phyloP scores from a whole-genome alignment of 2,113 vertebrate genomes.

The Apteryx mantelli region DNA sequence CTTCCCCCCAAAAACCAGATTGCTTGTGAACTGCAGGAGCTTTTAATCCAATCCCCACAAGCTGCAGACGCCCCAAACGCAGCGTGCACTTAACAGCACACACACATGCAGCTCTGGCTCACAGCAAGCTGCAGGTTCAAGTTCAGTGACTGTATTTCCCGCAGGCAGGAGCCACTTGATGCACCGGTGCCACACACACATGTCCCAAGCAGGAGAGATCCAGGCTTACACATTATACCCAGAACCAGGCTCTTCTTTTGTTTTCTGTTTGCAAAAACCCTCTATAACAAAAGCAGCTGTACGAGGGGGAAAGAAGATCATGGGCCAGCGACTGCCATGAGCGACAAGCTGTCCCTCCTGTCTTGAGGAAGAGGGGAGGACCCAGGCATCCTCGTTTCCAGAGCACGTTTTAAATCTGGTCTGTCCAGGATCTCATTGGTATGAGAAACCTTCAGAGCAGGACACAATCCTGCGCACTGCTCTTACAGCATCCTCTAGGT shows the following conservation, averaged over 20 bases:
- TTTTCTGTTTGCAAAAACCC: not conserved
- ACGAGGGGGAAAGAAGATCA: not conserved
- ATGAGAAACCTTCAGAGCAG: not conserved
- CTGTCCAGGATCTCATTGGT: too few species aligned
- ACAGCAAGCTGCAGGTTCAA: accelerated
- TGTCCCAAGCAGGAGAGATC: not conserved
- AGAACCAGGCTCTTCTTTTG: not conserved
- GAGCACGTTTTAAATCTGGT: too few species aligned
- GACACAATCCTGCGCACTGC: not conserved
- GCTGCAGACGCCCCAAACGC: not conserved
- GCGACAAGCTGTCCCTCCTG: not conserved
- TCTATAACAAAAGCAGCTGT: not conserved
- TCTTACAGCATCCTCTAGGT: not conserved
- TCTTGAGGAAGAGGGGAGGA: not conserved
- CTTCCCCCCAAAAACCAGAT: not conserved
- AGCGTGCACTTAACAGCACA: accelerated
- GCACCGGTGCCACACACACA: accelerated
- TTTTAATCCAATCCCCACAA: not conserved
- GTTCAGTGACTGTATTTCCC: accelerated
- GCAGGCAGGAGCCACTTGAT: not conserved
- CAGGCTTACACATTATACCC: not conserved
- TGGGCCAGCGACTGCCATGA: not conserved
- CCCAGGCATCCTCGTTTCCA: not conserved
- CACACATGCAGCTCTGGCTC: not conserved
- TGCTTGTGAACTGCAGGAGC: not conserved